These are phyloP conservation scores for Lamellibrachia satsuma DNA, from an alignment of 2,888 invertebrate species.

Conservation along the genomic window DNA sequence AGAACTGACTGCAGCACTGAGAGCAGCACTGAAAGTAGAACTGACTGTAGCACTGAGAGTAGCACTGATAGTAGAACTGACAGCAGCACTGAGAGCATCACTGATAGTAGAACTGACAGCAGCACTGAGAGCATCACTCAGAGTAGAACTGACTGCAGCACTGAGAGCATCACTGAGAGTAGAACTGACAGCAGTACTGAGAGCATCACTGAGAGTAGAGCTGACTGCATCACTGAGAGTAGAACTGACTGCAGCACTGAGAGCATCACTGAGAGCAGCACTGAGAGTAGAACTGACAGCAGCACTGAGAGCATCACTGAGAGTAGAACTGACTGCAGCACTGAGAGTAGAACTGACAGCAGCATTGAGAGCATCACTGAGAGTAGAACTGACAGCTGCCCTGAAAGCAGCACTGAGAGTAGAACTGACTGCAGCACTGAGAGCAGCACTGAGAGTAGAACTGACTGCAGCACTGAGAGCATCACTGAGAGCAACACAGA, in stretches of 20 bases:
- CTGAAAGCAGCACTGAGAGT: neutral
- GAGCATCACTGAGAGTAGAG: neutral
- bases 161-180: neutral
- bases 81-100: conserved; percentile 36
- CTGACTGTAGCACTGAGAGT: neutral
- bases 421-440: neutral
- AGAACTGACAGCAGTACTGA: neutral
- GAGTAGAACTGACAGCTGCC: neutral
- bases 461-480: neutral
- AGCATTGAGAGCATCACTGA: neutral
- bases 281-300: neutral
- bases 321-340: neutral
- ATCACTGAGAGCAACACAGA: neutral
- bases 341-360: neutral
- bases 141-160: neutral
- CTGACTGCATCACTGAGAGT: neutral
- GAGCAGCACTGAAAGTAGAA: neutral
- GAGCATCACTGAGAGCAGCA: neutral
- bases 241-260: neutral
- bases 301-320: neutral
- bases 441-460: neutral
- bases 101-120: conserved; percentile 50
- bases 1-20: neutral
- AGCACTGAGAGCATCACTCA: neutral
- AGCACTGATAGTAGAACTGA: neutral